These are phyloP conservation scores for Caenorhabditis uteleia DNA, from an alignment of 2,888 invertebrate genomes.

Conservation along the genomic window DNA sequence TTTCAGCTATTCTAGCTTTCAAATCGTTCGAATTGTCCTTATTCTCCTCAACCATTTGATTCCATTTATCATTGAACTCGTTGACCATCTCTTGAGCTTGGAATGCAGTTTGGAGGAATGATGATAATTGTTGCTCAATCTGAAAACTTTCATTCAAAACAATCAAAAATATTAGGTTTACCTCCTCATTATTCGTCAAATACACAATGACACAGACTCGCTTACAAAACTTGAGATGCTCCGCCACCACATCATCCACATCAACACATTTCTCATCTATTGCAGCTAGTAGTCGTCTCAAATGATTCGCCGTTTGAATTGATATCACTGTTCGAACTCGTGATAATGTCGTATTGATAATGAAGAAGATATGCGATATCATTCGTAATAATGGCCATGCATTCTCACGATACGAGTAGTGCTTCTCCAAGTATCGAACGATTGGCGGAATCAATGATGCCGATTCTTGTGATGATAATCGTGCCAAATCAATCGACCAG, in stretches of 20 bases:
- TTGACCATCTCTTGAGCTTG: slow-evolving; percentile 21
- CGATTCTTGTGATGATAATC: slow-evolving; percentile 12
- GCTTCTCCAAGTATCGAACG: slow-evolving; percentile 10
- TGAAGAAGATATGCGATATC: slow-evolving; percentile 15
- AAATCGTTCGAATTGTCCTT: slow-evolving; percentile 10
- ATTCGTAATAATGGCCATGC: slow-evolving; percentile 19
- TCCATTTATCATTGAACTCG: slow-evolving; percentile 14
- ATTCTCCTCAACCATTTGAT: slow-evolving; percentile 12
- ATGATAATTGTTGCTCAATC: slow-evolving; percentile 21
- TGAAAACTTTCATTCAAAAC: background rate
- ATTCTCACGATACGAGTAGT: slow-evolving; percentile 24
- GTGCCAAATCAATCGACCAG: slow-evolving; percentile 42
- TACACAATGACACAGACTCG: slow-evolving; percentile 6
- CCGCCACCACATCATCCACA: slow-evolving; percentile 26
- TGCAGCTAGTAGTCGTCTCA: slow-evolving; percentile 18
- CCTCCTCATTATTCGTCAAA: slow-evolving; percentile 12
- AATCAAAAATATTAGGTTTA: background rate
- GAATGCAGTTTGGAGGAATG: slow-evolving; percentile 16
- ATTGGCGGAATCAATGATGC: slow-evolving; percentile 8
- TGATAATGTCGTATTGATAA: slow-evolving; percentile 13
- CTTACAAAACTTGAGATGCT: slow-evolving; percentile 16
- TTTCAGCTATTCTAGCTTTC: slow-evolving; percentile 27
- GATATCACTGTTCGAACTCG: slow-evolving; percentile 14
- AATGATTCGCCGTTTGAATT: slow-evolving; percentile 3
- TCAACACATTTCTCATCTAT: slow-evolving; percentile 35